Evolutionary conservation across 2,888 invertebrate genomes (phyloP), one percentile per base, ranked within the genome.

Genomic region (Tethea ocularis): DNA sequence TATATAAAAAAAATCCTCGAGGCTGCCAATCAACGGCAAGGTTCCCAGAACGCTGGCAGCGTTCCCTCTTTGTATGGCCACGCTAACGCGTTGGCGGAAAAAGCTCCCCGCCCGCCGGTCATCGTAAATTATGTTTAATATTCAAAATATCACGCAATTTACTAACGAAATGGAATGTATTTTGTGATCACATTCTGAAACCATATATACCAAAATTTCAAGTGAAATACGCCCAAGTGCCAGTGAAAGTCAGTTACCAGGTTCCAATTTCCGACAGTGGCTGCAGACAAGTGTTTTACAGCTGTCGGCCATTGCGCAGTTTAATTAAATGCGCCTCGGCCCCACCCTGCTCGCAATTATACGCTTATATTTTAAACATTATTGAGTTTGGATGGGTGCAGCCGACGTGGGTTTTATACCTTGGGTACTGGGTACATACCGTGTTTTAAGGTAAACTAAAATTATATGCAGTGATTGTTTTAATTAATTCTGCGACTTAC

Each of bases 281-380:
- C 20, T n/a, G 13, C n/a, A 61, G 64, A 67, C 63, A 64, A 71
- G 69, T 74, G 63, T 72, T 75, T 75, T 72, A 74, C 74, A 74
- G 68, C 69, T 68, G 71, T 75, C 74, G 64, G 60, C 64, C 38
- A 51, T 38, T 29, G 64, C 61, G 62, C 63, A 57, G 62, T 74
- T 75, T 74, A 75, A 74, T 75, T 74, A 75, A 75, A 72, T 60
- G 63, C 51, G 61, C 63, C 61, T 60, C 46, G 17, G 10, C 46
- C n/a, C 46, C 6, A 54, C 53, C 33, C 51, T 59, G 56, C 58
- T 58, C 56, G 66, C 57, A 74, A 75, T 71, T 68, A 72, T 72
- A 75, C 61, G 64, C 61, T 72, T 64, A 69, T 66, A 72, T 67
- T 69, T 69, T 57, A 61, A 62, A 62, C 62, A 52, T 55, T 51